These are phyloP conservation scores for Cyprinus carpio DNA, from an alignment of 2,113 vertebrate genomes.

Conservation along the genomic window DNA sequence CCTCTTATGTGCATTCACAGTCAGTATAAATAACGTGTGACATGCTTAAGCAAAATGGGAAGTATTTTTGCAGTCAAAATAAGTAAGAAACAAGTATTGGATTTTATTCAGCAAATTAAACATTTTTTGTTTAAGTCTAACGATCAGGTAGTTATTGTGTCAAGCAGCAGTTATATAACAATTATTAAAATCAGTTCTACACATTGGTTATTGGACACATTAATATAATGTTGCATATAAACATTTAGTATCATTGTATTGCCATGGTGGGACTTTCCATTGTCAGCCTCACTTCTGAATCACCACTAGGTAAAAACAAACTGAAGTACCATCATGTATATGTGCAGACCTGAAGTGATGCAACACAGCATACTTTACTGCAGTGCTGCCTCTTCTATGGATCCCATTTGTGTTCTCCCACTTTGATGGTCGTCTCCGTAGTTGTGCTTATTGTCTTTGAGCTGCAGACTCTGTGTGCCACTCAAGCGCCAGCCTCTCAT, in stretches of 20 bases:
- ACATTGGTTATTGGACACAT: not conserved
- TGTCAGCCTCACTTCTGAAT: not conserved
- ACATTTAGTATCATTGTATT: not conserved
- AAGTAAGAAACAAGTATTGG: too few relatives aligned
- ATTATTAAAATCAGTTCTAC: not conserved
- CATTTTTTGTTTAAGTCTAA: too few relatives aligned
- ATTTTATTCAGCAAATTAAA: too few relatives aligned
- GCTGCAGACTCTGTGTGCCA: conserved; percentile 39
- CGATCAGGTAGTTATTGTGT: not conserved
- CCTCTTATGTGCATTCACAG: not conserved
- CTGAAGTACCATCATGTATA: not conserved
- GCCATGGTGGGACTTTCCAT: not conserved
- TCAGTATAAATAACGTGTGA: not conserved
- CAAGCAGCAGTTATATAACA: not conserved
- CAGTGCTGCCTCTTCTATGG: not conserved
- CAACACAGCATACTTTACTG: not conserved
- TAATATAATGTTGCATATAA: not conserved
- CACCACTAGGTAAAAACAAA: not conserved
- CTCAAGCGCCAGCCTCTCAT: conserved; percentile 41
- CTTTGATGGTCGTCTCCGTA: not conserved
- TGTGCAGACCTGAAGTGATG: conserved; percentile 1
- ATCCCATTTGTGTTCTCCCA: not conserved
- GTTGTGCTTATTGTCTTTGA: conserved; percentile 28
- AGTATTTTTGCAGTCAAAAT: too few relatives aligned
- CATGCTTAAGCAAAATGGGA: too few relatives aligned